These are phyloP conservation scores for Cerastis rubricosa DNA, from an alignment of 2,888 invertebrate genomes.

Conservation along the genomic window DNA sequence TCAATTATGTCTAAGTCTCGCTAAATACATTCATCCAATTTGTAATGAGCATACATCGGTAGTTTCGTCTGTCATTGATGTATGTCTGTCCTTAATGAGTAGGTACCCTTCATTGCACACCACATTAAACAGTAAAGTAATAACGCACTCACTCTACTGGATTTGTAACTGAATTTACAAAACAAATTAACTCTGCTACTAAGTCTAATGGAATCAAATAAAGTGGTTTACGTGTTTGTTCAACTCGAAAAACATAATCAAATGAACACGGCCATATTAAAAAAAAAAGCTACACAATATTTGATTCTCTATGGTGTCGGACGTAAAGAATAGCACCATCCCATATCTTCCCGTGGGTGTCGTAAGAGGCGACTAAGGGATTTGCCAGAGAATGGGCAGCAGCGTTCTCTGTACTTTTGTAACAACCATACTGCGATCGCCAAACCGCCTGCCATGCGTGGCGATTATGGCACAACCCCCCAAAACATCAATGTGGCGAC, in stretches of 20 bases:
- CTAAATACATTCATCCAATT: neutral
- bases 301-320: too few species aligned
- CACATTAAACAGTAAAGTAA: conserved; percentile 14
- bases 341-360: too few species aligned
- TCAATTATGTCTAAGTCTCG: neutral
- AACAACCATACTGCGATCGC: too few species aligned
- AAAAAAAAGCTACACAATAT: neutral
- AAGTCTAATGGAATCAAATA: conserved; percentile 21
- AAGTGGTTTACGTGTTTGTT: neutral
- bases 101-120: neutral
- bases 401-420: too few species aligned
- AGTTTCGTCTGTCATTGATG: neutral
- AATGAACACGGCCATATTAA: neutral
- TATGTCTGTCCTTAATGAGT: neutral
- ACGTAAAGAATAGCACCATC: too few species aligned
- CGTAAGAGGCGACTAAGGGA: too few species aligned
- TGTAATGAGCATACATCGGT: neutral
- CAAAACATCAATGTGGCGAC: too few species aligned
- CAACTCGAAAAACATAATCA: neutral
- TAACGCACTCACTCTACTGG: conserved; percentile 15
- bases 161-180: conserved; percentile 20
- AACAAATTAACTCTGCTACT: conserved; percentile 10
- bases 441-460: too few species aligned
- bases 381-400: too few species aligned
- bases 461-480: too few species aligned